Conservation (phyloP, 2,888 invertebrate genomes). For the Camponotus fellah region DNA sequence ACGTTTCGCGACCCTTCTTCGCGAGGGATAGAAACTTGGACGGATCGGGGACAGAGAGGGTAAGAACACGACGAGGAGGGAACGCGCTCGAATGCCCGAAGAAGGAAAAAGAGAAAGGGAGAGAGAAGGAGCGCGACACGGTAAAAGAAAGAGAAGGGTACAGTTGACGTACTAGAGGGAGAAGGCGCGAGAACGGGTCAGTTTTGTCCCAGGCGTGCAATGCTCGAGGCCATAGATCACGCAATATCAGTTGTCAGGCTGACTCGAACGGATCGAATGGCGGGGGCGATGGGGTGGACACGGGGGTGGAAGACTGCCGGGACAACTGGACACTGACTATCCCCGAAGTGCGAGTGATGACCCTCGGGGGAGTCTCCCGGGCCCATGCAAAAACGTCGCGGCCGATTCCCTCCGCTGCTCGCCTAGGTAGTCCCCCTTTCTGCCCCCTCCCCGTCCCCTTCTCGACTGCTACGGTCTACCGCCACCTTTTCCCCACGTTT, state of each 20-base stretch:
- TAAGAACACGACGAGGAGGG: constrained; percentile 20
- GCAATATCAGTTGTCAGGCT: constrained; percentile 85
- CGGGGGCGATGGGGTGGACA: constrained; percentile 71
- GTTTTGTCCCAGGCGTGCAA: constrained; percentile 85
- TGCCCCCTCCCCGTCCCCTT: too few species aligned
- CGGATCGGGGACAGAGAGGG: constrained; percentile 60
- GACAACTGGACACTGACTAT: constrained; percentile 80
- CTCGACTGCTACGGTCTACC: constrained; percentile 18
- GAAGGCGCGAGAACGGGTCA: constrained; percentile 76
- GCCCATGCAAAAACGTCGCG: constrained; percentile 81
- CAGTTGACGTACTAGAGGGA: constrained; percentile 47
- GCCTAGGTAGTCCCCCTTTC: constrained; percentile 34
- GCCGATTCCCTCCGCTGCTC: constrained; percentile 52
- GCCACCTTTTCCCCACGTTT: constrained; percentile 78
- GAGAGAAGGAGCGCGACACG: constrained; percentile 52
- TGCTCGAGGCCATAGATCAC: constrained; percentile 85
- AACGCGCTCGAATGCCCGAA: constrained; percentile 6
- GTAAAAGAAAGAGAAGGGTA: constrained; percentile 43
- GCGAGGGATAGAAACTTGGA: constrained; percentile 73
- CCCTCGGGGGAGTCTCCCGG: constrained; percentile 81
- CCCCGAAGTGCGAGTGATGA: constrained; percentile 85
- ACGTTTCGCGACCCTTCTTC: constrained; percentile 57
- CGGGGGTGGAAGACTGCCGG: constrained; percentile 52
- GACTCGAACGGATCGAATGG: constrained; percentile 77
- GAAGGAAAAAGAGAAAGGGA: constrained; percentile 60